phyloP scores from a whole-genome alignment of 2,113 vertebrate species.

The Megalops atlanticus region DNA sequence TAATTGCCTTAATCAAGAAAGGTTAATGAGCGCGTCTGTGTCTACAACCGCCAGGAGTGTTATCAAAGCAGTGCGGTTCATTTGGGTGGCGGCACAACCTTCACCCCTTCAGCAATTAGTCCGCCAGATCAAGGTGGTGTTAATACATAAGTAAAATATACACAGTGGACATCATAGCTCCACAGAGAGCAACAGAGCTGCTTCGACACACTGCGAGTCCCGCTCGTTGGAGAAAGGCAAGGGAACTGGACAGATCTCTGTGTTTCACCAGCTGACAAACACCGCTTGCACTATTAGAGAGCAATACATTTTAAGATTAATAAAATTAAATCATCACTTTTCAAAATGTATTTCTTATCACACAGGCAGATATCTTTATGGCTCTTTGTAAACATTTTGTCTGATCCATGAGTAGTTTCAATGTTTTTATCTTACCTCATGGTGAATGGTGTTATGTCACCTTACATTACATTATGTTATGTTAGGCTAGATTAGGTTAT shows the following conservation, averaged over 20 bases:
- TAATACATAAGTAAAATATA: conserved; percentile 58
- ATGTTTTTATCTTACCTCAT: neutral
- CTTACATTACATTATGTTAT: too few species aligned
- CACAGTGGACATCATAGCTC: conserved; percentile 36
- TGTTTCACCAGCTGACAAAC: neutral
- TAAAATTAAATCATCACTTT: neutral
- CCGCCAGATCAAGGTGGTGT: conserved; percentile 45
- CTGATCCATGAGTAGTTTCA: neutral
- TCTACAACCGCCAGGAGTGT: conserved; percentile 54
- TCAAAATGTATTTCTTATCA: neutral
- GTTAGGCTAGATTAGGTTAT: too few species aligned
- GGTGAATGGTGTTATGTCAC: neutral
- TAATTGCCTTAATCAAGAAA: conserved; percentile 77
- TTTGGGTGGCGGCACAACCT: conserved; percentile 50
- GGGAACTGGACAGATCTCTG: neutral
- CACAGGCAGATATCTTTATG: too few species aligned
- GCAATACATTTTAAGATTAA: too few species aligned
- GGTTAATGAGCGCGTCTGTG: conserved; percentile 72
- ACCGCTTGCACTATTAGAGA: neutral
- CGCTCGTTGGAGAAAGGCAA: neutral
- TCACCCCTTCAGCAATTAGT: conserved; percentile 65
- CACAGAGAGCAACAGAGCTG: neutral
- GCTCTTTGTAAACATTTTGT: neutral
- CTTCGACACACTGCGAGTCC: too few species aligned
- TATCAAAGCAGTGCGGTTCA: conserved; percentile 57